phyloP scores from a whole-genome alignment of 2,888 invertebrate genomes.

The Drosophila picticornis region DNA sequence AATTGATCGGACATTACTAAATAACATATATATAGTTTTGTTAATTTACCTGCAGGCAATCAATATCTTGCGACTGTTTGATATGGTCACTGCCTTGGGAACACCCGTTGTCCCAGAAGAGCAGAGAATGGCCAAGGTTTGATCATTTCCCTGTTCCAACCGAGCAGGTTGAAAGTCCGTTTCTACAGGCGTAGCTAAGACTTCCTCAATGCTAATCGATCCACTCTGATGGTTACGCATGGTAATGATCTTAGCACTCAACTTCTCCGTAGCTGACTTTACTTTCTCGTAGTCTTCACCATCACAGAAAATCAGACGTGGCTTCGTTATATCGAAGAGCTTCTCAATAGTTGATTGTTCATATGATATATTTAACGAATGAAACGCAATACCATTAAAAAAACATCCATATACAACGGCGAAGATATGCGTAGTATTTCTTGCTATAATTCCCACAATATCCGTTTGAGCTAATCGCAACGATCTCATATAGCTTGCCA shows the following conservation, averaged over 20 bases:
- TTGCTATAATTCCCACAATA: conserved; percentile 75
- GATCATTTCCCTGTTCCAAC: conserved; percentile 69
- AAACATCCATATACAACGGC: conserved; percentile 72
- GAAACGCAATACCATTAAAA: conserved; percentile 76
- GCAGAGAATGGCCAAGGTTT: conserved; percentile 78
- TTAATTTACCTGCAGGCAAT: conserved; percentile 23
- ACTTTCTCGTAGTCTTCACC: conserved; percentile 66
- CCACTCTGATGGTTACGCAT: conserved; percentile 57
- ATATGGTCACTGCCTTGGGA: conserved; percentile 75
- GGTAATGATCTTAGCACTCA: conserved; percentile 52
- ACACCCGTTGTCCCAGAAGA: conserved; percentile 82
- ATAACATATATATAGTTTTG: too few species aligned
- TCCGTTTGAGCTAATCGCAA: conserved; percentile 65
- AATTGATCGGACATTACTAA: too few species aligned
- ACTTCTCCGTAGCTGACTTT: conserved; percentile 28
- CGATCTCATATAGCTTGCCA: conserved; percentile 63
- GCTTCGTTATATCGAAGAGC: conserved; percentile 64
- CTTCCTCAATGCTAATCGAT: conserved; percentile 44
- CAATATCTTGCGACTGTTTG: conserved; percentile 45
- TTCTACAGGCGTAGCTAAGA: conserved; percentile 41
- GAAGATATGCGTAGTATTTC: conserved; percentile 70
- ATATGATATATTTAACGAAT: too few species aligned
- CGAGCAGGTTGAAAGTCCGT: conserved; percentile 56
- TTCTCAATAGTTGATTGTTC: too few species aligned
- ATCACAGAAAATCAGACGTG: conserved; percentile 67